Conservation (phyloP, 2,797 vertebrate species). For the Etheostoma nigrum region DNA sequence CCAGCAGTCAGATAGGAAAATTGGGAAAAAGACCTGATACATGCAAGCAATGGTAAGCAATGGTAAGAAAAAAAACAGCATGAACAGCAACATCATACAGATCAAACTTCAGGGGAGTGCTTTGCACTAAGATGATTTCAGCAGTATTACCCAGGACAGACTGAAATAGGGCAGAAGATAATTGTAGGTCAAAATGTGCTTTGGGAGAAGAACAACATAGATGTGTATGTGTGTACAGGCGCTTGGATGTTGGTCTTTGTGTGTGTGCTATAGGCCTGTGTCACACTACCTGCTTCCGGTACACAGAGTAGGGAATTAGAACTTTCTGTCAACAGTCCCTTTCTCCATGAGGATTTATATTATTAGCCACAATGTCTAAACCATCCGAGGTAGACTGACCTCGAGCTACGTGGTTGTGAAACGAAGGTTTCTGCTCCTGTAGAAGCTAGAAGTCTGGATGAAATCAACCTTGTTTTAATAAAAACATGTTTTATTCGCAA, state of each 20-base stretch:
- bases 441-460: too few species aligned
- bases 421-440: too few species aligned
- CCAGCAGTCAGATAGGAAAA: conserved; percentile 1
- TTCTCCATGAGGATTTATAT: too few species aligned
- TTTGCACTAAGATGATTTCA: conserved; percentile 14
- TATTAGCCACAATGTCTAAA: too few species aligned
- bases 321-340: too few species aligned
- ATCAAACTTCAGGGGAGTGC: conserved; percentile 10
- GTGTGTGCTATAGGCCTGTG: background rate
- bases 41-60: background rate
- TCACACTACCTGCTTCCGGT: too few species aligned
- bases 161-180: conserved; percentile 57
- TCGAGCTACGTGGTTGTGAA: too few species aligned
- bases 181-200: conserved; percentile 61
- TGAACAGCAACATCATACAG: conserved; percentile 5
- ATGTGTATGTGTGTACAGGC: conserved; percentile 16
- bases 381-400: too few species aligned
- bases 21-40: background rate
- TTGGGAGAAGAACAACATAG: conserved; percentile 33
- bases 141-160: conserved; percentile 33
- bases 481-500: too few species aligned
- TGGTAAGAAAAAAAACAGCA: background rate
- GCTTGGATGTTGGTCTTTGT: conserved; percentile 2
- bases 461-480: too few species aligned
- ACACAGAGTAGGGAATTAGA: too few species aligned